Conservation (phyloP, 2,888 invertebrate species). For the Dilophus febrilis region DNA sequence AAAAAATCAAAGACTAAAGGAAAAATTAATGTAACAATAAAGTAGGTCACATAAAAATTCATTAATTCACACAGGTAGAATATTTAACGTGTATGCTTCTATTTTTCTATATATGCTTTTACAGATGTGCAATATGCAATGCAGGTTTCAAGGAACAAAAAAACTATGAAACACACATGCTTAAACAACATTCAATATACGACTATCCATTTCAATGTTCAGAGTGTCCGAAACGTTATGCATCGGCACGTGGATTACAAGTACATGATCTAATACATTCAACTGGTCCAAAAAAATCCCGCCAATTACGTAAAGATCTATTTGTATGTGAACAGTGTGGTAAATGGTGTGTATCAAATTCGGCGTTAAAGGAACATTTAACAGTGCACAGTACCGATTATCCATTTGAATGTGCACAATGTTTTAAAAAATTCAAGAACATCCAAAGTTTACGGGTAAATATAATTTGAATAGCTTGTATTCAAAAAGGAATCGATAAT, state of each 20-base stretch:
- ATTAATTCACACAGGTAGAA: neutral
- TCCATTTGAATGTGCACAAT: slow-evolving; percentile 29
- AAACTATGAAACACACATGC: slow-evolving; percentile 7
- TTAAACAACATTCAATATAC: slow-evolving; percentile 4
- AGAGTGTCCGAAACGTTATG: slow-evolving; percentile 11
- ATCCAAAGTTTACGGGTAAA: slow-evolving; percentile 20
- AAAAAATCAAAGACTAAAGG: too few relatives aligned
- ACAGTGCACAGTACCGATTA: slow-evolving; percentile 31
- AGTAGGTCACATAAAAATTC: neutral
- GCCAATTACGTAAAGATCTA: slow-evolving; percentile 20
- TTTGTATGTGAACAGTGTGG: slow-evolving; percentile 33
- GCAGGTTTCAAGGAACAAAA: slow-evolving; percentile 6
- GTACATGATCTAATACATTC: slow-evolving; percentile 14
- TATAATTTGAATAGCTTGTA: too few relatives aligned
- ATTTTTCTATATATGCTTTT: neutral
- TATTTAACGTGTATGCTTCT: neutral
- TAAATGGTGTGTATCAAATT: slow-evolving; percentile 30
- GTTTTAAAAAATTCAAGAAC: slow-evolving; percentile 25
- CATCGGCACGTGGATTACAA: slow-evolving; percentile 11
- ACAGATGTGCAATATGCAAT: slow-evolving; percentile 7
- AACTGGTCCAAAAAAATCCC: slow-evolving; percentile 15
- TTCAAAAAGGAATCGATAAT: too few relatives aligned
- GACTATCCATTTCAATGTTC: slow-evolving; percentile 7
- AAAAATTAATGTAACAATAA: too few relatives aligned
- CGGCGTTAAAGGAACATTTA: slow-evolving; percentile 32